Evolutionary conservation across 2,888 invertebrate species (phyloP).

Genomic region (Dione vanillae): DNA sequence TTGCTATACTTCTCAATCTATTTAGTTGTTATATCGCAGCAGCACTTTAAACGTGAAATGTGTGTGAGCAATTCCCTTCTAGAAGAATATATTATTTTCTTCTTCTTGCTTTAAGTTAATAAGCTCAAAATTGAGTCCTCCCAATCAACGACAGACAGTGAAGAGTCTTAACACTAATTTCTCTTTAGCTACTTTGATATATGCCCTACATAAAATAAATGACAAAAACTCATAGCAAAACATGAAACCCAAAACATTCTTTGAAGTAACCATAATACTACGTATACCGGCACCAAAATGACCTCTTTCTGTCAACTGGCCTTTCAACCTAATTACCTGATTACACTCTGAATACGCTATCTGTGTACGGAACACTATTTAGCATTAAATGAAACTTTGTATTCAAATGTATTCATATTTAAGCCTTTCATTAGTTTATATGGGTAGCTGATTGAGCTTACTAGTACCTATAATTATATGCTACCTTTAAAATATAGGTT

Average conservation of each 20-base stretch:
- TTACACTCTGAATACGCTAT: conserved; percentile 31
- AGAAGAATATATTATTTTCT: too few species aligned
- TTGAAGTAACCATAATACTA: conserved; percentile 17
- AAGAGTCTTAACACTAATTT: background rate
- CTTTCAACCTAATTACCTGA: conserved; percentile 42
- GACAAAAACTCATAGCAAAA: background rate
- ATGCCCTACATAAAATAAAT: too few species aligned
- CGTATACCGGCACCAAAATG: conserved; percentile 24
- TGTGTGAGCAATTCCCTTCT: too few species aligned
- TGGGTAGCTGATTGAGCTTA: conserved; percentile 18
- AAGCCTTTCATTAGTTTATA: conserved; percentile 20
- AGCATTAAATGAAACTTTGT: conserved; percentile 17
- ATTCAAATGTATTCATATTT: conserved; percentile 15
- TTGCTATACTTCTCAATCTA: too few species aligned
- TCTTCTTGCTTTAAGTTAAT: too few species aligned
- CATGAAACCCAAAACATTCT: background rate
- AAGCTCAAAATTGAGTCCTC: too few species aligned
- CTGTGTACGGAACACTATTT: conserved; percentile 18
- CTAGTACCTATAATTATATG: background rate
- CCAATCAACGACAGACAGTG: background rate
- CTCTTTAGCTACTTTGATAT: background rate
- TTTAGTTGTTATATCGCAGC: too few species aligned
- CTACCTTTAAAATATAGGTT: too few species aligned
- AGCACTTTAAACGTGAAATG: too few species aligned
- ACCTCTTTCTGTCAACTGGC: conserved; percentile 39